Evolutionary conservation across 2,888 invertebrate species (phyloP).

Genomic region (Lepidonotus clava): DNA sequence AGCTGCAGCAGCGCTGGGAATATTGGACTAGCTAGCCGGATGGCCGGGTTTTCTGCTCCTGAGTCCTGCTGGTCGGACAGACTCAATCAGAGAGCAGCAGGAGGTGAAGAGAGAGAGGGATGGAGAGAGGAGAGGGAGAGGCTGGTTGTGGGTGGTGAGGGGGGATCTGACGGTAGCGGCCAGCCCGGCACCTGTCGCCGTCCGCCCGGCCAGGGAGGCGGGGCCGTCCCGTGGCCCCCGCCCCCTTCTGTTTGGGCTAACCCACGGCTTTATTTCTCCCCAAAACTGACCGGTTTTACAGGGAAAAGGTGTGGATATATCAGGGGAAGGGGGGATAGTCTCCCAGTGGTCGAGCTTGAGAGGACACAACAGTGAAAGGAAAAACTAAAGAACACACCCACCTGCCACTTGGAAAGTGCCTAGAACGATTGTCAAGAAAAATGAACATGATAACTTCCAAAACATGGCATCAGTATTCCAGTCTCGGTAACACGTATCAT

Average conservation of each 20-base stretch:
- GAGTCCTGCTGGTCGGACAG: too few relatives aligned
- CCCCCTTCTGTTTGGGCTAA: too few relatives aligned
- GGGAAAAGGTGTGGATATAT: background rate
- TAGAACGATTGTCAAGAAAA: slow-evolving; percentile 50
- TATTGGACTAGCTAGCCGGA: background rate
- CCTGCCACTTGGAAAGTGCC: slow-evolving; percentile 55
- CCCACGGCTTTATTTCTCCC: background rate
- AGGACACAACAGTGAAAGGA: background rate
- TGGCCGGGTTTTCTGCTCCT: background rate
- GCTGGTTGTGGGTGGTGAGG: background rate
- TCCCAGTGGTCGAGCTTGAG: background rate
- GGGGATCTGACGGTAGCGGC: background rate
- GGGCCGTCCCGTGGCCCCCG: too few relatives aligned
- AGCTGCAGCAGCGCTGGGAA: too few relatives aligned
- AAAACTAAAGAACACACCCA: background rate
- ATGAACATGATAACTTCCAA: slow-evolving; percentile 56
- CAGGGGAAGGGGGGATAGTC: background rate
- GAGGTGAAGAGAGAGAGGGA: background rate
- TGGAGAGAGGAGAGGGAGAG: background rate
- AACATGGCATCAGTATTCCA: slow-evolving; percentile 56
- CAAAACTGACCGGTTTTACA: background rate
- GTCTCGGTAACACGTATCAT: slow-evolving; percentile 29
- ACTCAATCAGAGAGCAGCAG: too few relatives aligned
- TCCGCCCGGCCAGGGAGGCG: background rate
- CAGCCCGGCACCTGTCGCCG: background rate